Base-by-base conservation (phyloP, 1,140 invertebrate genomes). In the Papilio xuthus region DNA sequence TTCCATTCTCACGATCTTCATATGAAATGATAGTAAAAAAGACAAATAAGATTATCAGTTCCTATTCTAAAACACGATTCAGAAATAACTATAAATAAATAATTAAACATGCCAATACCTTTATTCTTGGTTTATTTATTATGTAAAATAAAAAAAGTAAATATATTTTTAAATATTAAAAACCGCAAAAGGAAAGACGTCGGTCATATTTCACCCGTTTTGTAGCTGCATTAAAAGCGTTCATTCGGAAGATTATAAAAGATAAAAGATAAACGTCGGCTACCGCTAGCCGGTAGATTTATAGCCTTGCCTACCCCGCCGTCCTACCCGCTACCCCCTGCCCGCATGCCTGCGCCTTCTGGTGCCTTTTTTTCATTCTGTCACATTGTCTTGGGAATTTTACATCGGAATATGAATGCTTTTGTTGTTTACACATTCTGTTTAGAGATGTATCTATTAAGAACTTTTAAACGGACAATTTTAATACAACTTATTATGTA, bases 211-310 rank as follows among this genome's bases (percentile, higher is more conserved):
- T 80, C 53, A 78, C 53, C 53, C 71, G 71, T 44, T 73, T 47
- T 73, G 78, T 70, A 70, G 69, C 23, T 37, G 47, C 79, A 67
- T 53, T 70, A 70, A 78, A 80, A 78, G 71, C 71, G 70, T 78
- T 78, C 71, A 47, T 80, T 78, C 73, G 41, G 71, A 75, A 80
- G 80, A 78, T 78, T 78, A 78, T 78, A 81, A 81, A 74, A 81
- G 77, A 81, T 81, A 78, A 81, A 81, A 81, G 71, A 78, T 78
- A 60, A 78, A 26, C 77, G 53, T 72, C 37, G 75, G 80, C 77
- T 81, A 81, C 80, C 80, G 77, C 78, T 78, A 78, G 77, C 80
- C 75, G 77, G 70, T 53, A 81, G 80, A 78, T 81, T 81, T 81
- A 81, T 81, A 81, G 71, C 71, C 41, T n/a, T 47, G 20, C 41